phyloP scores from a whole-genome alignment of 2,113 vertebrate species.

The Pteruthius melanotis region DNA sequence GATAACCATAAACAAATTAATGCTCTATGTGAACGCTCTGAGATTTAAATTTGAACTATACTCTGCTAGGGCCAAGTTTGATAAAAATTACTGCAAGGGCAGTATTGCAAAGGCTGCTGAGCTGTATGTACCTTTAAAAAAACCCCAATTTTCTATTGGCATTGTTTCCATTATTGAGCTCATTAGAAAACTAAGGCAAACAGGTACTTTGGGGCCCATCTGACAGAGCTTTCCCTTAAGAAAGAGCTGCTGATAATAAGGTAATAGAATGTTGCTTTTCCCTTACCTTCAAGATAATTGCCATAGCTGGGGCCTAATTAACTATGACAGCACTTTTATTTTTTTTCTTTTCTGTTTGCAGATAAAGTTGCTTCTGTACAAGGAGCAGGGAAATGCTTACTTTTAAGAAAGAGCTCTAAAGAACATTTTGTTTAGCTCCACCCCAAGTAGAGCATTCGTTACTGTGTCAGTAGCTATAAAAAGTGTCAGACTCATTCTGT shows the following conservation, averaged over 20 bases:
- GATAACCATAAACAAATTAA: neutral
- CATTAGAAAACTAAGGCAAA: neutral
- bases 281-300: neutral
- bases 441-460: neutral
- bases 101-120: neutral
- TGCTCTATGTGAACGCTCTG: neutral
- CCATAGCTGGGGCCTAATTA: neutral
- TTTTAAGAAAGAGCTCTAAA: neutral
- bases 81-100: neutral
- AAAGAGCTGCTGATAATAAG: neutral
- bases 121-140: neutral
- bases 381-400: neutral
- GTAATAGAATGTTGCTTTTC: neutral
- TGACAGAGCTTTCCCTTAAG: neutral
- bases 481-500: constrained; percentile 39
- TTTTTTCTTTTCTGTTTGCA: neutral
- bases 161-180: neutral
- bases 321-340: neutral
- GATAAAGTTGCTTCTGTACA: neutral
- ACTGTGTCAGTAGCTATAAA: constrained; percentile 60
- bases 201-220: neutral
- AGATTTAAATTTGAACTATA: neutral
- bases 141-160: accelerated
- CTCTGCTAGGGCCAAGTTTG: neutral
- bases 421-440: neutral